Evolutionary conservation across 1,140 invertebrate species (phyloP).

Genomic region (Drosophila rhopaloa): DNA sequence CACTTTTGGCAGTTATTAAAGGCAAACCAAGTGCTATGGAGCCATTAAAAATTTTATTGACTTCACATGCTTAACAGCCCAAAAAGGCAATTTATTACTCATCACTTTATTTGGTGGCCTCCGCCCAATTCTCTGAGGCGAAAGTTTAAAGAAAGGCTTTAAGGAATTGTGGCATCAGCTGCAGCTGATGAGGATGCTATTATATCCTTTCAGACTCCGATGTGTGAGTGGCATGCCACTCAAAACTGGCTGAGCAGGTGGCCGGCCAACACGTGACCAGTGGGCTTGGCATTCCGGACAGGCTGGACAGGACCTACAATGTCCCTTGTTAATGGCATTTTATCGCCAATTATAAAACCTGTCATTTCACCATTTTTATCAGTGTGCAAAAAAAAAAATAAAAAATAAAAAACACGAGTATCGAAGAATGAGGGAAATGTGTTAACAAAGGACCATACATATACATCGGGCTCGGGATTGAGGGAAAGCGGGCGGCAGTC

Average conservation of each 20-base stretch:
- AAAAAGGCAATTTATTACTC: slow-evolving; percentile 49
- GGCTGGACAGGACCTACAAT: slow-evolving; percentile 25
- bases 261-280: slow-evolving; percentile 60
- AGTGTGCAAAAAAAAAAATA: slow-evolving; percentile 30
- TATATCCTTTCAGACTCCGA: slow-evolving; percentile 5
- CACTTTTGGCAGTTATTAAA: slow-evolving; percentile 28
- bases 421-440: slow-evolving; percentile 43
- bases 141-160: slow-evolving; percentile 25
- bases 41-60: slow-evolving; percentile 70
- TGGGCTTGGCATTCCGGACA: slow-evolving; percentile 30
- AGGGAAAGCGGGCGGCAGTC: slow-evolving; percentile 21
- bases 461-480: slow-evolving; percentile 1
- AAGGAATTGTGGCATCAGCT: slow-evolving; percentile 35
- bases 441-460: slow-evolving; percentile 47
- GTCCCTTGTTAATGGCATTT: slow-evolving; percentile 75
- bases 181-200: slow-evolving; percentile 34
- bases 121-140: not conserved
- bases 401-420: slow-evolving; percentile 20
- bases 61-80: slow-evolving; percentile 47
- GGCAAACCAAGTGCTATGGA: slow-evolving; percentile 24
- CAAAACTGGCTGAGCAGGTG: slow-evolving; percentile 39
- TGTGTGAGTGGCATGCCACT: slow-evolving; percentile 40
- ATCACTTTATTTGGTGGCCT: slow-evolving; percentile 18
- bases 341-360: slow-evolving; percentile 80
- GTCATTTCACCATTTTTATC: slow-evolving; percentile 74